A percentile compares a stretch with the other conserved stretches of the same genome.
Conservation (phyloP, 2,797 vertebrate genomes). For the Toxotes lorentzi region DNA sequence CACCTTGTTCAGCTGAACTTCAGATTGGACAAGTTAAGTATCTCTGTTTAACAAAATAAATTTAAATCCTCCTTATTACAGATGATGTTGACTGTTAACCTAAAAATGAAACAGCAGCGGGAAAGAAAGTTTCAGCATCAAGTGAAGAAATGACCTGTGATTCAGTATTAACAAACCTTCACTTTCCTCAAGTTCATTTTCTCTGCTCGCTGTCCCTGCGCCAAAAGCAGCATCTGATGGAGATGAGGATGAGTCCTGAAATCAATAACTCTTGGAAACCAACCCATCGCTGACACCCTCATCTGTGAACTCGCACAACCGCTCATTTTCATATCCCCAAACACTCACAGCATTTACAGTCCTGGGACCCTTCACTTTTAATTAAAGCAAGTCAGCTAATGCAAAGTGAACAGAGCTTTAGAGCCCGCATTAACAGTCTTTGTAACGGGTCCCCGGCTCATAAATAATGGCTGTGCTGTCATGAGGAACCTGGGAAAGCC, state of each 20-base stretch:
- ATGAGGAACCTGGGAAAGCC: conserved; percentile 73
- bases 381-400: conserved; percentile 72
- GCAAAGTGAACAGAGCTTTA: conserved; percentile 57
- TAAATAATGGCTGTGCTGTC: conserved; percentile 78
- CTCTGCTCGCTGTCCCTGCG: conserved; percentile 17
- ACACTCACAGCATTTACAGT: conserved; percentile 14
- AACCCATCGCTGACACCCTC: conserved; percentile 43
- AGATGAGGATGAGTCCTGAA: conserved; percentile 32
- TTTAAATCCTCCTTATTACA: background rate
- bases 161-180: conserved; percentile 12
- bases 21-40: background rate
- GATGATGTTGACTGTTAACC: background rate
- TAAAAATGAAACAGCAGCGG: conserved; percentile 2
- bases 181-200: conserved; percentile 38
- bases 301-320: conserved; percentile 38
- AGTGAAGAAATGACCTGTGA: background rate
- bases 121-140: too few relatives aligned
- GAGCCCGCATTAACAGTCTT: conserved; percentile 62
- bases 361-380: conserved; percentile 63
- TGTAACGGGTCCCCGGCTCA: conserved; percentile 63
- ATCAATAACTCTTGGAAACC: conserved; percentile 71
- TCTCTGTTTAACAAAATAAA: background rate
- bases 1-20: background rate
- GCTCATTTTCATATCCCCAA: conserved; percentile 15
- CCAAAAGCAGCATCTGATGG: conserved; percentile 41